Base-by-base conservation (phyloP, 1,140 invertebrate genomes). In the Drosophila equinoxialis region DNA sequence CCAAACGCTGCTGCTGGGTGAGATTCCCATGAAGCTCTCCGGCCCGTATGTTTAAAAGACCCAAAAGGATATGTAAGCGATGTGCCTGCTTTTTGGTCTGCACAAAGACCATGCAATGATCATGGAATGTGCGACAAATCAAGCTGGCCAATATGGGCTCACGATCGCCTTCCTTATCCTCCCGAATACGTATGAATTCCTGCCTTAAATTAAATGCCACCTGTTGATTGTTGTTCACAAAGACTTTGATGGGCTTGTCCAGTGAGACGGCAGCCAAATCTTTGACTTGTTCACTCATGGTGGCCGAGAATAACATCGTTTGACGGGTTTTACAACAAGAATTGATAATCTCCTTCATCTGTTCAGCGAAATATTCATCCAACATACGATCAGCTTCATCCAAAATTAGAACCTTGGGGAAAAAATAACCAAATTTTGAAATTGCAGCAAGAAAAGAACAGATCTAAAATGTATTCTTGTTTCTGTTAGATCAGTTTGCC, bases 241-340 rank as follows among this genome's bases (percentile, higher is more conserved):
- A 98, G 63, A 99, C 94, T 93, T 97, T 98, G 7, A 99, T 96
- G 0, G 99, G 98, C 72, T 97, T 96, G 54, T 96, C 95, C 4
- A 99, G 93, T 0, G 98, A 99, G 0, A 99, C 96, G 1, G 97
- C 94, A 0, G 97, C 98, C 51, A 99, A 93, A 93, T 99, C 97
- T 93, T 98, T 96, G 0, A 99, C 98, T 93, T 97, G 95, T 58
- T 99, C 98, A 3, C 98, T 99, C 98, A 99, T 99, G 1, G 99
- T 99, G 11, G 99, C 99, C 1, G 98, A 99, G 93, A 99, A 99
- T 17, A 99, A 93, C 94, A 99, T 97, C 0, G 98, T 99, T 93
- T 99, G 98, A n/a, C 98, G 94, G n/a, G 95, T 98, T 45, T 95
- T 94, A 2, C 97, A 94, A 93, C 98, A 99, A 74, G 98, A 96